Evolutionary conservation across 2,888 invertebrate species (phyloP).

Genomic region (Dryadula phaetusa): DNA sequence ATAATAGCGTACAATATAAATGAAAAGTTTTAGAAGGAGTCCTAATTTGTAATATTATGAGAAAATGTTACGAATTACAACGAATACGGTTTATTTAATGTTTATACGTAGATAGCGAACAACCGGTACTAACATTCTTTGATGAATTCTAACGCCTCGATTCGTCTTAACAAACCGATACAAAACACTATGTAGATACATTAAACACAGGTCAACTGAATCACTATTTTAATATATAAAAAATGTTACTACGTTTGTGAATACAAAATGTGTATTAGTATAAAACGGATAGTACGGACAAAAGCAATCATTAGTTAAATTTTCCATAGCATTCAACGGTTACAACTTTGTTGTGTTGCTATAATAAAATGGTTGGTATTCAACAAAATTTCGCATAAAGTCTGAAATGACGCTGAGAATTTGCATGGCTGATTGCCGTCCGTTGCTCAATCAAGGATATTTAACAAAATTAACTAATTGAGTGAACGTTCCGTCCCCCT

Average conservation of each 20-base stretch:
- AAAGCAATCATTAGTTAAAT: slow-evolving; percentile 23
- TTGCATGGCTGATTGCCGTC: slow-evolving; percentile 84
- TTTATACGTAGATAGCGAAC: too few relatives aligned
- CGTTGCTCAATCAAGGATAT: slow-evolving; percentile 83
- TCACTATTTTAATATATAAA: too few relatives aligned
- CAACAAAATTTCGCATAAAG: slow-evolving; percentile 50
- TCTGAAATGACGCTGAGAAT: slow-evolving; percentile 60
- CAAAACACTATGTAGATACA: too few relatives aligned
- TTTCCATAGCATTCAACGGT: slow-evolving; percentile 5
- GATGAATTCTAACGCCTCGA: too few relatives aligned
- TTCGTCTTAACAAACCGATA: too few relatives aligned
- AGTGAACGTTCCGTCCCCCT: slow-evolving; percentile 68
- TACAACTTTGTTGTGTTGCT: slow-evolving; percentile 17
- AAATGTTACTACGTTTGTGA: too few relatives aligned
- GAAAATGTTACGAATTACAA: too few relatives aligned
- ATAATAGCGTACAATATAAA: slow-evolving; percentile 21
- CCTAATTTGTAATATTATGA: too few relatives aligned
- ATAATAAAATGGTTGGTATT: slow-evolving; percentile 28
- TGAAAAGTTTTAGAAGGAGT: not conserved
- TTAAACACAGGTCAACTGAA: too few relatives aligned
- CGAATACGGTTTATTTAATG: too few relatives aligned
- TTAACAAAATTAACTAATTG: slow-evolving; percentile 84
- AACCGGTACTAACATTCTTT: too few relatives aligned
- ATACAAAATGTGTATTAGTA: not conserved
- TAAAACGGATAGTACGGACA: slow-evolving; percentile 3